Percentiles rank a stretch among this genome's conserved stretches.
Evolutionary conservation across 2,888 invertebrate species (phyloP).

Genomic region (Lepidocyrtoides sp.): DNA sequence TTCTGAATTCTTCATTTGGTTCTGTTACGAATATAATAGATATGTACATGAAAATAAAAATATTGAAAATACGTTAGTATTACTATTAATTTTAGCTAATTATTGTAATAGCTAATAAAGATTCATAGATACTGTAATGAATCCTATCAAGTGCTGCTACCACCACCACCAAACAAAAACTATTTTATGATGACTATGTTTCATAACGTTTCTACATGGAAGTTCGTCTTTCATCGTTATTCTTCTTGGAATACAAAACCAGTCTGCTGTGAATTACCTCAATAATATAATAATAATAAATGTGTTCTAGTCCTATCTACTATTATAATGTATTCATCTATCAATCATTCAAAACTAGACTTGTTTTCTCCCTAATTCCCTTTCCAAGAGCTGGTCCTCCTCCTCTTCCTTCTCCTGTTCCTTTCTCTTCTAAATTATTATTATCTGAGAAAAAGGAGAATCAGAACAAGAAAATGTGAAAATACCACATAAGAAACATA

Average conservation of each 20-base stretch:
- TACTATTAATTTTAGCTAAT: not conserved
- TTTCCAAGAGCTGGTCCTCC: not conserved
- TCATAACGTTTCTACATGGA: slow-evolving; percentile 11
- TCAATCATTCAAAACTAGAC: slow-evolving; percentile 51
- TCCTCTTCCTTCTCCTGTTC: not conserved
- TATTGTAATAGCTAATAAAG: slow-evolving; percentile 11
- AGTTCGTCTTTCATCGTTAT: slow-evolving; percentile 13
- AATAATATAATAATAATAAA: not conserved
- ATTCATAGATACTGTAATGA: slow-evolving; percentile 18
- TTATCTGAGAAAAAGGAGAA: slow-evolving; percentile 13
- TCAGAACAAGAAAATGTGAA: slow-evolving; percentile 48
- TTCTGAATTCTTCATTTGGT: not conserved
- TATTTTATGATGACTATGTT: not conserved
- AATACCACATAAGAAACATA: slow-evolving; percentile 17
- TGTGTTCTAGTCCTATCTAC: slow-evolving; percentile 1
- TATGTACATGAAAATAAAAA: not conserved
- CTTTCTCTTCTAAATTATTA: slow-evolving; percentile 35
- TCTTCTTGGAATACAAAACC: slow-evolving; percentile 42
- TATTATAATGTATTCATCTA: slow-evolving; percentile 51
- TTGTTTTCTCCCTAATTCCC: not conserved
- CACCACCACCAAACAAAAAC: not conserved
- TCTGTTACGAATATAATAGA: not conserved
- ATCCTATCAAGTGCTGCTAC: slow-evolving; percentile 25
- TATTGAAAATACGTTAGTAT: not conserved
- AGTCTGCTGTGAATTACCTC: not conserved